Evolutionary conservation across 2,113 vertebrate genomes (phyloP), one percentile per base, ranked within the genome.

Genomic region (Podarcis raffonei): DNA sequence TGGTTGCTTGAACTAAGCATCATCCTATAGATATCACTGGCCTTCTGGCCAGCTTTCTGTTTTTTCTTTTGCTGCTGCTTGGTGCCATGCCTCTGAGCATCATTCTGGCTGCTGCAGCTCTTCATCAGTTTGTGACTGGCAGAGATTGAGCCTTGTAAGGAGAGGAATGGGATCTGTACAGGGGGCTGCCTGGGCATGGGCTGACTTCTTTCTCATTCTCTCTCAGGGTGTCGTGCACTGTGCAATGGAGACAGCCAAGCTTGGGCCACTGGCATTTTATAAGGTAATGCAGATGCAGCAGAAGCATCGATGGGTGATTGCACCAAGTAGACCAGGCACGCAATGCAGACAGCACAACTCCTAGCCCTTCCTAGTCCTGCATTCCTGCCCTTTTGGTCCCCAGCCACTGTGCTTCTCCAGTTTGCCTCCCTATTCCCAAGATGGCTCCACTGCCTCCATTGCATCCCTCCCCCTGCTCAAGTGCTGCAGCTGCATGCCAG

Each of bases 181-280:
- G 20, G 0, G 53, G 18, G 66, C 42, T 79, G 30, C 35, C 35
- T 69, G 0, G 0, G 30, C 12, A 0, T 2, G 23, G 11, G 12
- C 65, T 95, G 81, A 88, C 79, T 89, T 89, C 65, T 71, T 79
- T 4, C 39, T n/a, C 80, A 23, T 90, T 92, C 86, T 27, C 0
- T 87, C 27, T 1, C 90, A 99, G 99, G 98, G 98, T 0, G 98
- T 99, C 6, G 1, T 83, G 0, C 98, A 99, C 92, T 99, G 99
- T 80, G 95, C 98, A 12, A 1, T 95, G 93, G 98, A 99, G 93
- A 99, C 98, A 0, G 98, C 98, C 0, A 98, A 93, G 92, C 97
- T 99, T 0, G 99, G 99, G 84, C 99, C 99, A 0, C 87, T 97
- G 59, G 99, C 98, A 59, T 99, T 99, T 92, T 99, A 98, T 93